phyloP scores from a whole-genome alignment of 2,113 vertebrate genomes.

The Zosterops japonicus region DNA sequence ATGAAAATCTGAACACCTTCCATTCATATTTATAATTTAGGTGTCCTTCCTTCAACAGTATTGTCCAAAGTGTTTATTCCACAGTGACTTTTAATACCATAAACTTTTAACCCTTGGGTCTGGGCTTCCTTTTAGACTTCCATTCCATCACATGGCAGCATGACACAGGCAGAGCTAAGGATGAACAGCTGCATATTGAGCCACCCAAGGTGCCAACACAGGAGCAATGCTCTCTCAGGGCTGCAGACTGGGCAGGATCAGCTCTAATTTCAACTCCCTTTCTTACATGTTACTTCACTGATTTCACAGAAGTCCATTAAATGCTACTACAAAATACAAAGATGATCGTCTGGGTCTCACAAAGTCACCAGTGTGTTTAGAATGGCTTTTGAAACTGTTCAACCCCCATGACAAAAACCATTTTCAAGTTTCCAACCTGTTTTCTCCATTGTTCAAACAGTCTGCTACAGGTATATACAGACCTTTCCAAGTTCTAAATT shows the following conservation, averaged over 20 bases:
- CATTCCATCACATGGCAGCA: neutral
- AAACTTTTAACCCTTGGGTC: neutral
- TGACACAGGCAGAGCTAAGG: neutral
- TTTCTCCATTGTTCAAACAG: neutral
- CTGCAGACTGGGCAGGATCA: neutral
- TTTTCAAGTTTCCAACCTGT: neutral
- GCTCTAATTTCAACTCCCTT: neutral
- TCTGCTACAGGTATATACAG: neutral
- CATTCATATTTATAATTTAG: neutral
- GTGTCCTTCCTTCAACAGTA: neutral
- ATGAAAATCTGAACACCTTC: neutral
- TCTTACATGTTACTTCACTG: neutral
- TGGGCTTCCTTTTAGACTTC: neutral
- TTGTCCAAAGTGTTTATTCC: neutral
- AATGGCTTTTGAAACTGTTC: neutral
- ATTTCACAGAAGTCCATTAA: neutral
- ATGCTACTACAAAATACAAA: neutral
- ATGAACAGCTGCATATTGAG: neutral
- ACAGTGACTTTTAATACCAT: neutral
- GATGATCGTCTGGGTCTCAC: neutral
- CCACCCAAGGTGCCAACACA: neutral
- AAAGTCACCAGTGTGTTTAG: neutral
- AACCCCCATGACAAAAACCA: neutral
- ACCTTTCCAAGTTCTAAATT: neutral
- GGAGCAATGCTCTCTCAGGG: neutral